A percentile compares a stretch with the other conserved stretches of the same genome.
Conservation (phyloP, 2,797 vertebrate species). For the Diplodus puntazzo region DNA sequence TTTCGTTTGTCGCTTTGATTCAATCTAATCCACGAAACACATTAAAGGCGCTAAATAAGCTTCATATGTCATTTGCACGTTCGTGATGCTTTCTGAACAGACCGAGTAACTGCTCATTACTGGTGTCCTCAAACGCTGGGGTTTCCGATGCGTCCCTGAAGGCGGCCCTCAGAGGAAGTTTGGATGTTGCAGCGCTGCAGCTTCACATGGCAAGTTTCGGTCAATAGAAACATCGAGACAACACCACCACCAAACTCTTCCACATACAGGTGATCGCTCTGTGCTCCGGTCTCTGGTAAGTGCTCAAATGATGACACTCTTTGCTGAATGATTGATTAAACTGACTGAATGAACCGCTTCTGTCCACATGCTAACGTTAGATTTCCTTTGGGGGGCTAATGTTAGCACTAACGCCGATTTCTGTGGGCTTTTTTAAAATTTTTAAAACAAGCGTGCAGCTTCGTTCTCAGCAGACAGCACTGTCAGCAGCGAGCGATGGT, state of each 20-base stretch:
- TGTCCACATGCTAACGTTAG: neutral
- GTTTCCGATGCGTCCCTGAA: neutral
- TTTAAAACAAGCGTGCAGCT: too few species aligned
- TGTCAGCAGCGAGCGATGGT: rapidly evolving
- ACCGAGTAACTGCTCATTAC: neutral
- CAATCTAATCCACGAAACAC: neutral
- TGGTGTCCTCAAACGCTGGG: rapidly evolving
- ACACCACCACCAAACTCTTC: neutral
- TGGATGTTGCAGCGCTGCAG: neutral
- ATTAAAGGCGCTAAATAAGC: neutral
- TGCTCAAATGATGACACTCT: rapidly evolving
- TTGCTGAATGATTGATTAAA: neutral
- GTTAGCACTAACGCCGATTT: neutral
- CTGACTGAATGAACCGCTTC: too few species aligned
- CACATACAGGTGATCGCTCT: too few species aligned
- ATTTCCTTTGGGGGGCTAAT: neutral
- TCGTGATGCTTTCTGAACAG: too few species aligned
- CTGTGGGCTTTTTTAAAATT: neutral
- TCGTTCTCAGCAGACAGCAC: neutral
- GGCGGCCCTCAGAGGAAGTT: neutral
- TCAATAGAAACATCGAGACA: too few species aligned
- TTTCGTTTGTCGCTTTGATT: neutral
- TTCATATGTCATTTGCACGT: neutral
- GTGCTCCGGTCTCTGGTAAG: neutral
- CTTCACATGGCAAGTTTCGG: rapidly evolving